These are phyloP conservation scores for Antheraea mylitta DNA, from an alignment of 1,140 invertebrate species.

Conservation along the genomic window DNA sequence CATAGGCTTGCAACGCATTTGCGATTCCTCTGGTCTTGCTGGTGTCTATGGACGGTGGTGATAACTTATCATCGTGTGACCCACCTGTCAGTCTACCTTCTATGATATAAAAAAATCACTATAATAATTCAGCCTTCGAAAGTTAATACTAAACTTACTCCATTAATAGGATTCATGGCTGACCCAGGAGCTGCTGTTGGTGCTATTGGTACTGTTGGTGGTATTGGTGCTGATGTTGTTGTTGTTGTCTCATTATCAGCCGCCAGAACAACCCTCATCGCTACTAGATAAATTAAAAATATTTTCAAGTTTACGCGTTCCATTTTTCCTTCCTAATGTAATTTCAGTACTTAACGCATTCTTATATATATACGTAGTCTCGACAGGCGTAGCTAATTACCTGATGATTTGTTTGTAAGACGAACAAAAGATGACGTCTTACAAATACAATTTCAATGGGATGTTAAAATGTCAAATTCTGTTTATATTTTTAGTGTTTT, in stretches of 20 bases:
- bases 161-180: background rate
- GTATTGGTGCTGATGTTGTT: background rate
- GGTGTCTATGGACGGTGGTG: no score
- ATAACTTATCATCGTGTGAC: no score
- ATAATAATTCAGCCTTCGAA: no score
- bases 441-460: conserved; percentile 1
- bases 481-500: no score
- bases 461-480: background rate
- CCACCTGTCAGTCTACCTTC: no score
- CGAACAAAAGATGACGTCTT: background rate
- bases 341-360: conserved; percentile 19
- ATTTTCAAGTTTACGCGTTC: conserved; percentile 24
- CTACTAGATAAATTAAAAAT: background rate
- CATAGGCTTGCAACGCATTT: no score
- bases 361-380: conserved; percentile 37
- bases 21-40: no score
- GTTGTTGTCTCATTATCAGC: background rate
- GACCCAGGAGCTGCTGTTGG: no score
- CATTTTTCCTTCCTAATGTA: conserved; percentile 22
- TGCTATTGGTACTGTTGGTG: background rate
- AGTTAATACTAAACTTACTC: background rate
- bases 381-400: conserved; percentile 33
- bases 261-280: background rate
- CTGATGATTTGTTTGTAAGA: conserved; percentile 17
- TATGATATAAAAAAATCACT: no score